Conservation (phyloP, 2,888 invertebrate genomes). For the Epistrophella euchroma region DNA sequence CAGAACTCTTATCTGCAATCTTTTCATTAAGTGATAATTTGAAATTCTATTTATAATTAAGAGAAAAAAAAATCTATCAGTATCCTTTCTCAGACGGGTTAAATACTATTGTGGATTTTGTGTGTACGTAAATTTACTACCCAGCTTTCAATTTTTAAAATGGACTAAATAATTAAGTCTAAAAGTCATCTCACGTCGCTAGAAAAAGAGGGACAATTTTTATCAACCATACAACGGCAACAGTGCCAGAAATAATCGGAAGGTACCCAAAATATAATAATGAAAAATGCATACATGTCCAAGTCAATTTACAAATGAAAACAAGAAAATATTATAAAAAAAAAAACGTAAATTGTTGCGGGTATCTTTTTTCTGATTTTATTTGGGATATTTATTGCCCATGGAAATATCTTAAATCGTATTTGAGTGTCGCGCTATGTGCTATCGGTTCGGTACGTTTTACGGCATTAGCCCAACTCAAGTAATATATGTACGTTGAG, state of each 20-base stretch:
- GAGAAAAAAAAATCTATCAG: too few species aligned
- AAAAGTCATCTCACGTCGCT: too few species aligned
- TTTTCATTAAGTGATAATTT: too few species aligned
- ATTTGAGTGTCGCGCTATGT: slow-evolving; percentile 50
- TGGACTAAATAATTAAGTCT: too few species aligned
- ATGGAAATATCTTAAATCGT: slow-evolving; percentile 52
- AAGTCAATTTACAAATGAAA: slow-evolving; percentile 61
- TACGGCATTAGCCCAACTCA: slow-evolving; percentile 51
- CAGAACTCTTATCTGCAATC: too few species aligned
- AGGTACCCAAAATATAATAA: slow-evolving; percentile 46
- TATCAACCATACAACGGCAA: not conserved
- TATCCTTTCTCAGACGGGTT: too few species aligned
- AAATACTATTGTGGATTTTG: too few species aligned
- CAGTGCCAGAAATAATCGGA: not conserved
- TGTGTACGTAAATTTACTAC: too few species aligned
- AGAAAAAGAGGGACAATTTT: not conserved
- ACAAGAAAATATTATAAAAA: slow-evolving; percentile 33
- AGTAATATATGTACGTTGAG: slow-evolving; percentile 34
- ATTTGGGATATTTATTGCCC: slow-evolving; percentile 70
- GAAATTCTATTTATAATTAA: too few species aligned
- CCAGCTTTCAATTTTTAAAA: too few species aligned
- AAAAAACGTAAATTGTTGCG: slow-evolving; percentile 23
- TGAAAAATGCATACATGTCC: slow-evolving; percentile 35
- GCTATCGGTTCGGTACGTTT: slow-evolving; percentile 46
- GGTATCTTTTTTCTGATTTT: slow-evolving; percentile 54